phyloP scores from a whole-genome alignment of 2,113 vertebrate genomes.

The Zeus faber region DNA sequence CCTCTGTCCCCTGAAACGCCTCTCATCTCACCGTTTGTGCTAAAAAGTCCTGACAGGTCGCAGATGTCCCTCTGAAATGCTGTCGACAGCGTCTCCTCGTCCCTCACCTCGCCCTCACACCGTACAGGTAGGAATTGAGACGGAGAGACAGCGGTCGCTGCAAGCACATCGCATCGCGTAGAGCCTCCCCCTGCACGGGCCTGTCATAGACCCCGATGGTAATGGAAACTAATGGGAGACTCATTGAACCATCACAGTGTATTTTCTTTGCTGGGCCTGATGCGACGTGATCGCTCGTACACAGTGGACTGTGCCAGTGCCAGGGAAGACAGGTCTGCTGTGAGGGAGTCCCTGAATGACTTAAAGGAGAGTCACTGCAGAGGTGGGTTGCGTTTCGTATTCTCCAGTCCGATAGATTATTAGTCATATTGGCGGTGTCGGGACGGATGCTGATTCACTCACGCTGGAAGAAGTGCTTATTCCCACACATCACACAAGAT shows the following conservation, averaged over 20 bases:
- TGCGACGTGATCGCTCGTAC: constrained; percentile 1
- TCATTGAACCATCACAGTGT: constrained; percentile 24
- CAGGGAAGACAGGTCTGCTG: not conserved
- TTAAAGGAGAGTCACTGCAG: not conserved
- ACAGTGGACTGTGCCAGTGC: not conserved
- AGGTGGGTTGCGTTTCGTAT: no score
- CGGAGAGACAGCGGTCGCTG: not conserved
- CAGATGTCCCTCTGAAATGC: not conserved
- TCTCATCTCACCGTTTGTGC: not conserved
- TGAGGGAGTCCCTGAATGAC: not conserved
- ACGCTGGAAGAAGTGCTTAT: no score
- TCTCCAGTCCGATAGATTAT: no score
- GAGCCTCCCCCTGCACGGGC: not conserved
- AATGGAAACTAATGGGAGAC: constrained; percentile 42
- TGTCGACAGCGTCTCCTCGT: constrained; percentile 4
- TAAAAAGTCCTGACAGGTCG: not conserved
- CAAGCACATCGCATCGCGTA: constrained; percentile 1
- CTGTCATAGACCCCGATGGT: constrained; percentile 15
- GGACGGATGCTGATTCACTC: no score
- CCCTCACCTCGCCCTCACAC: not conserved
- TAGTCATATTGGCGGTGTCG: no score
- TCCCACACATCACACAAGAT: no score
- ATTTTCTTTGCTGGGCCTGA: not conserved
- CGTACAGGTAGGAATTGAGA: constrained; percentile 2
- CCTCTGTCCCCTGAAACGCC: not conserved